Percentiles rank a stretch among this genome's conserved stretches.
phyloP scores from a whole-genome alignment of 2,797 vertebrate species.

The Dendrocincla tyrannina region DNA sequence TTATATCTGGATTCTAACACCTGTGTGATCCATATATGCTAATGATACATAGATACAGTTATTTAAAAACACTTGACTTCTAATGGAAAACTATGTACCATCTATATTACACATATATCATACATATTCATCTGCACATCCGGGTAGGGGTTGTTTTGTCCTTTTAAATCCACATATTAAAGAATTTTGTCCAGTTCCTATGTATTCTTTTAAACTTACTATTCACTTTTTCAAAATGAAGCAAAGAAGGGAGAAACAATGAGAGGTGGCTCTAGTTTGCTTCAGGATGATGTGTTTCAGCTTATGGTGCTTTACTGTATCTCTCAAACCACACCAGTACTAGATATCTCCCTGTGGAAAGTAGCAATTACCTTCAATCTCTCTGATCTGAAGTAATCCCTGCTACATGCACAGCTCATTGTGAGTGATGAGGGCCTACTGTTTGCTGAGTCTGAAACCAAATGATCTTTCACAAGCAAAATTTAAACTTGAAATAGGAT shows the following conservation, averaged over 20 bases:
- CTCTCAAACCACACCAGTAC: conserved; percentile 71
- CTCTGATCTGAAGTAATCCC: conserved; percentile 91
- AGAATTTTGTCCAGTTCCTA: background rate
- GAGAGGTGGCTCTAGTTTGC: conserved; percentile 28
- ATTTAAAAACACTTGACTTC: background rate
- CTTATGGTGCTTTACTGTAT: conserved; percentile 60
- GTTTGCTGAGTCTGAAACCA: conserved; percentile 97
- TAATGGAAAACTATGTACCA: background rate
- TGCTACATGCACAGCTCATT: conserved; percentile 90
- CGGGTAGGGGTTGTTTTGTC: background rate
- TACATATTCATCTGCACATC: background rate
- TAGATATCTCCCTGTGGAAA: conserved; percentile 81
- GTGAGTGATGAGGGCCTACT: conserved; percentile 93
- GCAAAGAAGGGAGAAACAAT: background rate
- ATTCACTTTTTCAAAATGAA: background rate
- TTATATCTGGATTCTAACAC: background rate
- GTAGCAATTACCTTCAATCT: conserved; percentile 89
- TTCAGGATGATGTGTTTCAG: conserved; percentile 32
- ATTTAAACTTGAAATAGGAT: conserved; percentile 99
- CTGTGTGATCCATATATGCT: background rate
- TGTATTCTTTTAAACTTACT: background rate
- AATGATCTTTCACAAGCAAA: conserved; percentile 98
- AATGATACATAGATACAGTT: background rate
- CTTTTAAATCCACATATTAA: background rate
- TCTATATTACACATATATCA: background rate